Conservation (phyloP, 2,888 invertebrate genomes). For the Caenorhabditis doughertyi region DNA sequence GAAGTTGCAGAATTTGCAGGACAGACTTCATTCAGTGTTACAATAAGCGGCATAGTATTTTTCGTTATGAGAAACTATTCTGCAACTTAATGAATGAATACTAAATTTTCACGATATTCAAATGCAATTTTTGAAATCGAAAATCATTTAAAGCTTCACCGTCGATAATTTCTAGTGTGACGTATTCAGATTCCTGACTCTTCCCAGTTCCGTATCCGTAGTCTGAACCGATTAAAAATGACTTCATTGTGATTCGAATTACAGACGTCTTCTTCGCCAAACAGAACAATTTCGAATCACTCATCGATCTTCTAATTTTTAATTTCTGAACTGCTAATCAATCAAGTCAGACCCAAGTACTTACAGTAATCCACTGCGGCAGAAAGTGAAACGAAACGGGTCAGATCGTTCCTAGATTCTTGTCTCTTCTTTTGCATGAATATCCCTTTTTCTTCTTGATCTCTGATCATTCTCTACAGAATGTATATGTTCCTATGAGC, state of each 20-base stretch:
- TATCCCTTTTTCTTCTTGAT: conserved; percentile 14
- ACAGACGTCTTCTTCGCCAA: not conserved
- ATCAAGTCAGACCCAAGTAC: conserved; percentile 25
- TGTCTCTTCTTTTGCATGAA: conserved; percentile 24
- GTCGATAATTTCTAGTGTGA: too few species aligned
- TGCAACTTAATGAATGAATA: too few species aligned
- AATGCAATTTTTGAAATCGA: too few species aligned
- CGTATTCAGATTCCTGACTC: too few species aligned
- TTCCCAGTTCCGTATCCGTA: too few species aligned
- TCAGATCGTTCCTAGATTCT: conserved; percentile 27
- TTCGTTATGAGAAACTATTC: too few species aligned
- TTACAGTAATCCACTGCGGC: conserved; percentile 3
- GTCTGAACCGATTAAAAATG: too few species aligned
- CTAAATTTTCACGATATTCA: too few species aligned
- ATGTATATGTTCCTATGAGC: not conserved
- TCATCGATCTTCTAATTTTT: conserved; percentile 8
- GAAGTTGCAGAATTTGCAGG: too few species aligned
- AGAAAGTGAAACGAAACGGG: not conserved
- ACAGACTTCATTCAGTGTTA: too few species aligned
- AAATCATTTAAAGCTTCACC: too few species aligned
- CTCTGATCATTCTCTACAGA: conserved; percentile 16
- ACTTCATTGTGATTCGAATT: not conserved
- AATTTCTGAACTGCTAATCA: conserved; percentile 10
- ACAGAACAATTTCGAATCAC: not conserved
- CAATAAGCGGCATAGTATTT: too few species aligned